phyloP scores from a whole-genome alignment of 2,797 vertebrate genomes.

The Anguilla pacifica region DNA sequence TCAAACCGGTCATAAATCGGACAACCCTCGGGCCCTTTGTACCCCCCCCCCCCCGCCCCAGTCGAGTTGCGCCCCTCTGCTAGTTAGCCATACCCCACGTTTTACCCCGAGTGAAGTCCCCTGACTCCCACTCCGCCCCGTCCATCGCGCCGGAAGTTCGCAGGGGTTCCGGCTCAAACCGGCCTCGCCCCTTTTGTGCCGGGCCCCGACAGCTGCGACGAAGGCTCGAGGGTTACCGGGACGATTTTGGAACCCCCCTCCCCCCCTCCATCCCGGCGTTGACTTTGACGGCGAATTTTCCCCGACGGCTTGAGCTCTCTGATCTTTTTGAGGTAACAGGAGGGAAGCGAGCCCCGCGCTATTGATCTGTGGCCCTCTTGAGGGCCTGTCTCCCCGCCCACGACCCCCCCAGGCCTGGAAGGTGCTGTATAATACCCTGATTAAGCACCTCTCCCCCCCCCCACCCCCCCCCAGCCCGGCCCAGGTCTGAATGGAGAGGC shows the following conservation, averaged over 20 bases:
- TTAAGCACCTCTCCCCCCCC: conserved; percentile 55
- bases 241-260: not conserved
- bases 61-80: too few relatives aligned
- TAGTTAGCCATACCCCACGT: not conserved
- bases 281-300: not conserved
- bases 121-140: too few relatives aligned
- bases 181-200: too few relatives aligned
- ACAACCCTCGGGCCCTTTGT: conserved; percentile 37
- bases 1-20: conserved; percentile 57
- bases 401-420: not conserved
- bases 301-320: conserved; percentile 38
- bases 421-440: conserved; percentile 57
- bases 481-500: not conserved
- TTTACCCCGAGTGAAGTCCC: not conserved
- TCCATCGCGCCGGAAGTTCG: too few relatives aligned
- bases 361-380: conserved; percentile 51
- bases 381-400: not conserved
- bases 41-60: not conserved
- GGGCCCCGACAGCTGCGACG: not conserved
- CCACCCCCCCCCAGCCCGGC: not conserved
- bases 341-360: conserved; percentile 64
- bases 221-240: not conserved
- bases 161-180: not conserved
- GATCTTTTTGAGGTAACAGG: conserved; percentile 52
- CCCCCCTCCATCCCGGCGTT: not conserved